Conservation (phyloP, 2,888 invertebrate genomes). For the Xiphydria camelus region DNA sequence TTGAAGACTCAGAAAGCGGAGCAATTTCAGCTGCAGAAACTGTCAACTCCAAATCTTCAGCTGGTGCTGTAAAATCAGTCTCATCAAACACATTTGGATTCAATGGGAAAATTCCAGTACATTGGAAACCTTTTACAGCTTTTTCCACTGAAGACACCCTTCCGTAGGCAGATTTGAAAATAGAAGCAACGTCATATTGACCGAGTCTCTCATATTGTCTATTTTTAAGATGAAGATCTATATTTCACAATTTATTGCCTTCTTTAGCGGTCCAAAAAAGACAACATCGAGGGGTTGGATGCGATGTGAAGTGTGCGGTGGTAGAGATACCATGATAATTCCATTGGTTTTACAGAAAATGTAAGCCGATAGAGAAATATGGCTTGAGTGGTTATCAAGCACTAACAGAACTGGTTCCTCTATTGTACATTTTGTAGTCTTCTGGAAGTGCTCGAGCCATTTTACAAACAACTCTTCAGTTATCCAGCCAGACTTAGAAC, state of each 20-base stretch:
- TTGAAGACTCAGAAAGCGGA: too few species aligned
- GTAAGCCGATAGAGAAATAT: slow-evolving; percentile 25
- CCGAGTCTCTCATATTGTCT: slow-evolving; percentile 11
- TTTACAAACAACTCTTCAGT: slow-evolving; percentile 15
- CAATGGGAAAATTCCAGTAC: slow-evolving; percentile 16
- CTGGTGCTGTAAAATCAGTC: too few species aligned
- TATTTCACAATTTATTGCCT: slow-evolving; percentile 19
- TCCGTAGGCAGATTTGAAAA: slow-evolving; percentile 17
- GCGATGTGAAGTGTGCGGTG: slow-evolving; percentile 29
- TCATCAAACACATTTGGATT: too few species aligned
- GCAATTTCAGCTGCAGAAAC: too few species aligned
- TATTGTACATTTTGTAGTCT: slow-evolving; percentile 7
- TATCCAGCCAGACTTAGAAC: slow-evolving; percentile 19
- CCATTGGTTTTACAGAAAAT: slow-evolving; percentile 20
- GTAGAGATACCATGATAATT: slow-evolving; percentile 26
- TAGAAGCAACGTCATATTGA: slow-evolving; percentile 14
- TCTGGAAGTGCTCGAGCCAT: slow-evolving; percentile 24
- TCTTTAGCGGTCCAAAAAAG: slow-evolving; percentile 29
- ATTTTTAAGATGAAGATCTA: slow-evolving; percentile 16
- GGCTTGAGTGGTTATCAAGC: slow-evolving; percentile 40
- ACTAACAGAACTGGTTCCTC: slow-evolving; percentile 42
- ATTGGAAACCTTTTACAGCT: slow-evolving; percentile 14
- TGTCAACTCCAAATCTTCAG: too few species aligned
- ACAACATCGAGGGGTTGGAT: slow-evolving; percentile 28
- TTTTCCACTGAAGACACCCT: slow-evolving; percentile 16